Percentiles rank a stretch among this genome's conserved stretches.
Evolutionary conservation across 2,888 invertebrate genomes (phyloP).

Genomic region (Ophioninae sp.): DNA sequence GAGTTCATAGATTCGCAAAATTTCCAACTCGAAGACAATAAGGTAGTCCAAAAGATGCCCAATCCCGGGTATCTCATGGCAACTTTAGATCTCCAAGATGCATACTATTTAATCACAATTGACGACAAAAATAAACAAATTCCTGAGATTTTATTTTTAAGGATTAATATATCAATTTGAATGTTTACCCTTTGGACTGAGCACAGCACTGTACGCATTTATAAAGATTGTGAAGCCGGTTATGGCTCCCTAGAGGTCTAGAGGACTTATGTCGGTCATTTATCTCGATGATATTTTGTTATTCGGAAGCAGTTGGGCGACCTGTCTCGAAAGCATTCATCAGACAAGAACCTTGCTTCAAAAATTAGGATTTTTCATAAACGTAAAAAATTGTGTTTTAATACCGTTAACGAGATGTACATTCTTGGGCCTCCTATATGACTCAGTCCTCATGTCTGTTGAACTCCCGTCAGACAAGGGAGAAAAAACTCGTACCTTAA

Average conservation of each 20-base stretch:
- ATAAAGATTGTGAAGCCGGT: not conserved
- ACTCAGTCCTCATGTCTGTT: too few relatives aligned
- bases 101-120: too few relatives aligned
- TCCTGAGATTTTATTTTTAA: not conserved
- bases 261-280: not conserved
- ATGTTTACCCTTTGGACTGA: not conserved
- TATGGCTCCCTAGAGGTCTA: not conserved
- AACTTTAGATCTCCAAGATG: too few relatives aligned
- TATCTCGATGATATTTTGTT: not conserved
- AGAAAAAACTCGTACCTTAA: too few relatives aligned
- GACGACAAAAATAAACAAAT: too few relatives aligned
- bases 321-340: not conserved
- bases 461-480: too few relatives aligned
- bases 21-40: not conserved
- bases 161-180: not conserved
- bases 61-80: not conserved
- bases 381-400: too few relatives aligned
- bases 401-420: too few relatives aligned
- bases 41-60: not conserved
- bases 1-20: not conserved
- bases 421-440: too few relatives aligned
- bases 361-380: too few relatives aligned
- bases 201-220: not conserved
- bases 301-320: not conserved
- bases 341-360: too few relatives aligned